These are phyloP conservation scores for Drosophila ficusphila DNA, from an alignment of 1,140 invertebrate species.

Conservation along the genomic window DNA sequence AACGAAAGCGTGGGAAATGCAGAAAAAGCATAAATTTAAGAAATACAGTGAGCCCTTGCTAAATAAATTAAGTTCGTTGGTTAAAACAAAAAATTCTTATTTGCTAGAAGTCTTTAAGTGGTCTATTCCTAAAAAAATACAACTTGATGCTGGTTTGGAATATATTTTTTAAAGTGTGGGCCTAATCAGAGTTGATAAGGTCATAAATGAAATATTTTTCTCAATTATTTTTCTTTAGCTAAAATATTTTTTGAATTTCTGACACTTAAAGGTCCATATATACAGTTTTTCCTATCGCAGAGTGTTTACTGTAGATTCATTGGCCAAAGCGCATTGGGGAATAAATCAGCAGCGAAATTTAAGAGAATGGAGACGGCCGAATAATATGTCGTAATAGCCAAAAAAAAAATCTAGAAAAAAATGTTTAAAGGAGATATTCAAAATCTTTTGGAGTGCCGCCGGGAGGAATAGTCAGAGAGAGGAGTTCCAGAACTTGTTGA, in stretches of 20 bases:
- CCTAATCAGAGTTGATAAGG: too few species aligned
- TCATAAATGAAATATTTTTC: background rate
- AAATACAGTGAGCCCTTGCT: constrained; percentile 3
- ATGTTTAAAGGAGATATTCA: background rate
- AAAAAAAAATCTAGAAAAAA: constrained; percentile 18
- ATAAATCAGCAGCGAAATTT: constrained; percentile 33
- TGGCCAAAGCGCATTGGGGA: constrained; percentile 33
- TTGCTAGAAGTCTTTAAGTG: background rate
- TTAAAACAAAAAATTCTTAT: background rate
- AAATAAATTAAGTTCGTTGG: background rate
- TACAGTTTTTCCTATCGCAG: background rate
- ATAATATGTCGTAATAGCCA: constrained; percentile 71
- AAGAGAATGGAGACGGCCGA: constrained; percentile 40
- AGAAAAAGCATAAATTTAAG: constrained; percentile 39
- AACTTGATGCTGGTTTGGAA: too few species aligned
- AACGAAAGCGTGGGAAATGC: constrained; percentile 57
- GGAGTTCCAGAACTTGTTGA: background rate
- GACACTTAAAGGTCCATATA: too few species aligned
- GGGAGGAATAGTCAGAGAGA: background rate
- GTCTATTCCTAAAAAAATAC: too few species aligned
- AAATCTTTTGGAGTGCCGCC: background rate
- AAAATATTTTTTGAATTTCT: too few species aligned
- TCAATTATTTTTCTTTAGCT: too few species aligned
- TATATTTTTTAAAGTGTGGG: too few species aligned
- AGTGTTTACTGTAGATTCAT: constrained; percentile 14